Evolutionary conservation across 1,140 invertebrate species (phyloP).

Genomic region (Trachymyrmex septentrionalis): DNA sequence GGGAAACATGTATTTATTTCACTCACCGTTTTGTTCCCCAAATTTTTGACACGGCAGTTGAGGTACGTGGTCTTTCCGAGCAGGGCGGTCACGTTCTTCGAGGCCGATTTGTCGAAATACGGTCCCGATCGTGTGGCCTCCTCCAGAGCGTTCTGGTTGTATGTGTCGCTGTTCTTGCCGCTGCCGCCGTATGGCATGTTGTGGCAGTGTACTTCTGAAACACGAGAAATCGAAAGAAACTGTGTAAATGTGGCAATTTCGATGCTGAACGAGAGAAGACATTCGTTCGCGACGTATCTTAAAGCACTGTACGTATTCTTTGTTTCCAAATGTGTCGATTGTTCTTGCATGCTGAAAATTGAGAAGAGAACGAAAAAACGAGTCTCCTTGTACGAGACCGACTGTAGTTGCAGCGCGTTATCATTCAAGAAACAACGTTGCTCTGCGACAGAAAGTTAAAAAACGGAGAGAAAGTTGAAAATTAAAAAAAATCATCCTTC

Average conservation of each 20-base stretch:
- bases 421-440: not conserved
- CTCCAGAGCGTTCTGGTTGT: conserved; percentile 82
- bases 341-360: conserved; percentile 12
- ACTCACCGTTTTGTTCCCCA: conserved; percentile 95
- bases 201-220: conserved; percentile 81
- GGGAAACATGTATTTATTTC: not conserved
- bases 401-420: too few species aligned
- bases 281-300: conserved; percentile 24
- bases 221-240: conserved; percentile 61
- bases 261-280: conserved; percentile 23
- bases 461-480: not conserved
- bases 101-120: conserved; percentile 90
- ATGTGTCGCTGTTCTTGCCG: conserved; percentile 80
- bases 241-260: conserved; percentile 54
- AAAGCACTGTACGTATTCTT: conserved; percentile 19
- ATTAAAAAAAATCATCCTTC: not conserved
- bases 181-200: conserved; percentile 79
- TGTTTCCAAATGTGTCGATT: not conserved
- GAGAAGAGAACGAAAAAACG: conserved; percentile 17
- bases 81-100: conserved; percentile 93
- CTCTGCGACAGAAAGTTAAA: not conserved
- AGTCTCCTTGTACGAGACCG: not conserved
- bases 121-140: conserved; percentile 86
- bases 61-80: conserved; percentile 94
- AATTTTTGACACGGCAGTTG: conserved; percentile 94